phyloP scores from a whole-genome alignment of 2,113 vertebrate genomes.

The Platichthys stellatus region DNA sequence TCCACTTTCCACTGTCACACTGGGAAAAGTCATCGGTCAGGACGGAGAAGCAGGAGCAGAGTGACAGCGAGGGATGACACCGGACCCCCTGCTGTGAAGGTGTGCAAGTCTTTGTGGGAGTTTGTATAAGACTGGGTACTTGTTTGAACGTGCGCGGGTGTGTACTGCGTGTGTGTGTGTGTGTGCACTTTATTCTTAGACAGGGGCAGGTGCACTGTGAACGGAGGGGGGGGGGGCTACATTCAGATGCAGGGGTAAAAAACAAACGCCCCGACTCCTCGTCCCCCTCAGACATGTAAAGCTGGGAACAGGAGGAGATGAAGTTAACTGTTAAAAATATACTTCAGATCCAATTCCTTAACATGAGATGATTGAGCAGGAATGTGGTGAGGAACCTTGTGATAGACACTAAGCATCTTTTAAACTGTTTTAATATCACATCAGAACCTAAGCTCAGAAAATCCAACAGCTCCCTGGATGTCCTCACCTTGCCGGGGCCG shows the following conservation, averaged over 20 bases:
- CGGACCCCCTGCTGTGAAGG: neutral
- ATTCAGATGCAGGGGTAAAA: slow-evolving; percentile 12
- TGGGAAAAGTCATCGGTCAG: slow-evolving; percentile 59
- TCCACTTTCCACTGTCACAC: slow-evolving; percentile 23
- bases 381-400: neutral
- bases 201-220: slow-evolving; percentile 37
- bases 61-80: slow-evolving; percentile 39
- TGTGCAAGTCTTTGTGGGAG: slow-evolving; percentile 17
- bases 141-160: neutral
- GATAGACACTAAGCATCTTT: neutral
- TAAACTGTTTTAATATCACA: neutral
- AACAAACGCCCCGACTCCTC: slow-evolving; percentile 29
- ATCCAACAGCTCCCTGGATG: too few relatives aligned
- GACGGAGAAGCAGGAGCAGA: neutral
- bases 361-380: too few relatives aligned
- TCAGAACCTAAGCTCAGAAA: neutral
- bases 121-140: neutral
- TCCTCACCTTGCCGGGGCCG: slow-evolving; percentile 78
- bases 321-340: too few relatives aligned
- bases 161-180: neutral
- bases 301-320: neutral
- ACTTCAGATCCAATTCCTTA: too few relatives aligned
- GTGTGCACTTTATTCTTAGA: neutral
- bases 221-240: neutral
- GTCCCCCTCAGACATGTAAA: neutral